A percentile compares a stretch with the other conserved stretches of the same genome.
These are phyloP conservation scores for Coturnix japonica DNA, from an alignment of 2,113 vertebrate genomes.

Conservation along the genomic window DNA sequence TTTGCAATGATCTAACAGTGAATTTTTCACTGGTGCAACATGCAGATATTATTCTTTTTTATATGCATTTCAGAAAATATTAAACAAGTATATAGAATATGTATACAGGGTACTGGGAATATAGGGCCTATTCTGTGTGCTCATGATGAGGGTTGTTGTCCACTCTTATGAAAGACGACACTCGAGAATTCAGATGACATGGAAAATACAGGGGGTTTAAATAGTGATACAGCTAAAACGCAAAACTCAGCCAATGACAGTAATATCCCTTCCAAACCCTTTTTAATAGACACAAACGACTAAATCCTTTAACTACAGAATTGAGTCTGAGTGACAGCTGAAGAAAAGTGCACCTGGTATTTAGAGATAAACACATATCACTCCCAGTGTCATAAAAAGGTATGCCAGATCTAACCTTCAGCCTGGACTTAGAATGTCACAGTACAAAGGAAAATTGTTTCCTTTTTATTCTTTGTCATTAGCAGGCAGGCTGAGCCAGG, in stretches of 20 bases:
- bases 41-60: neutral
- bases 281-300: neutral
- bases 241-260: constrained; percentile 34
- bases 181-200: neutral
- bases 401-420: constrained; percentile 2
- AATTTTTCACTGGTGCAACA: neutral
- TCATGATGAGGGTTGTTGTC: neutral
- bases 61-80: neutral
- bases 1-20: neutral
- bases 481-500: neutral
- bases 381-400: neutral
- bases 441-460: neutral
- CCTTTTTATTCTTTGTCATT: neutral
- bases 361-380: constrained; percentile 22
- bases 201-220: constrained; percentile 57
- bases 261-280: constrained; percentile 24
- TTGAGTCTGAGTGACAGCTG: constrained; percentile 16
- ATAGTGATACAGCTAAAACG: constrained; percentile 46
- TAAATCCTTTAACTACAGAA: constrained; percentile 37
- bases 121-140: neutral
- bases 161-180: constrained; percentile 35
- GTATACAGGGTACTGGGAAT: neutral
- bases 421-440: neutral
- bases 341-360: constrained; percentile 32
- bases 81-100: neutral